Evolutionary conservation across 2,888 invertebrate genomes (phyloP), one percentile per base, ranked within the genome.

Genomic region (Lepidocyrtinus sp.): DNA sequence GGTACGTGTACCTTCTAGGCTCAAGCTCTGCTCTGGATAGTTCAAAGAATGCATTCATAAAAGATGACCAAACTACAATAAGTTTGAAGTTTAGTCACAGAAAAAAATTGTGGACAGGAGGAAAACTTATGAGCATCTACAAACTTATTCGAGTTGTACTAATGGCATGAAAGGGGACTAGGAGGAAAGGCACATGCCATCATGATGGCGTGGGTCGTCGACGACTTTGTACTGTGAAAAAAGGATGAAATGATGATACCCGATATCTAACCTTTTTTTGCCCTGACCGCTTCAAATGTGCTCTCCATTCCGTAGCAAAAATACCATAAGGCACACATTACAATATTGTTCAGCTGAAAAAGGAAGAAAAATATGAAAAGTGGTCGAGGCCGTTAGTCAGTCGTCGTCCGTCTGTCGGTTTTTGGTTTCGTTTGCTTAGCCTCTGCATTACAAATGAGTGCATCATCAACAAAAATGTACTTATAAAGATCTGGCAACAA

Each of bases 361-460:
- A 62, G 62, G 50, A 75, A 62, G 71, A 61, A 77, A 71, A 68
- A 78, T 72, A 71, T 77, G 77, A 77, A 77, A 77, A 77, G 77
- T 77, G 67, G 72, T 45, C 67, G 61, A 55, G 55, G 67, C 61
- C 67, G 72, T 36, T 64, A 45, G 64, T 70, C 76, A 3, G 71
- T 61, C 55, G 55, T 55, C 55, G 55, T 55, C 55, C 55, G 55
- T 55, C 45, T 68, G 75, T 75, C 69, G 61, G 75, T 75, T 68
- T 55, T 75, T 68, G 68, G 68, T 75, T 75, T 75, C 75, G 75
- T 75, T 75, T 75, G 62, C 69, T 75, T 73, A 72, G 46, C 55
- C 55, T 69, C 68, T 73, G 78, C 73, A 73, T 78, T 78, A 78
- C 78, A 78, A 78, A 78, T 78, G 78, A 78, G 73, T 68, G 78